phyloP scores from a whole-genome alignment of 1,140 invertebrate genomes.

The Neodiprion lecontei region DNA sequence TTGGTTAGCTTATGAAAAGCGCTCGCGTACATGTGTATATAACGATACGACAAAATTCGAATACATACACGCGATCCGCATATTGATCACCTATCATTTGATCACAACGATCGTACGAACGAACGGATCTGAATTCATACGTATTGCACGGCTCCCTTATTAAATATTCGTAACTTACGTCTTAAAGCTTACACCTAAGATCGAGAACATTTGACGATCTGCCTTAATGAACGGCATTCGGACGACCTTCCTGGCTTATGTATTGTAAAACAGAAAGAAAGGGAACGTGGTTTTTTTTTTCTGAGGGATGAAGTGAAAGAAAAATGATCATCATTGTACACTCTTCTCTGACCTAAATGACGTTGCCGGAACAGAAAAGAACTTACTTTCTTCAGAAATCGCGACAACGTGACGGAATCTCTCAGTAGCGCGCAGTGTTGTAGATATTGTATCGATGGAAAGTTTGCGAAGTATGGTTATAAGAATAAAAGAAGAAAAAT shows the following conservation, averaged over 20 bases:
- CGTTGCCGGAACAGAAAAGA: neutral
- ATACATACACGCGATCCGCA: no score
- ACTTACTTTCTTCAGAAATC: neutral
- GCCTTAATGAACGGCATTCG: slow-evolving; percentile 13
- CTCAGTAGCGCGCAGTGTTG: neutral
- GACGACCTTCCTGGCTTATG: slow-evolving; percentile 13
- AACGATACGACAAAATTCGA: neutral
- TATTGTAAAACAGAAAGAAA: no score
- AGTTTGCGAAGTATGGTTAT: neutral
- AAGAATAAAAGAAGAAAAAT: neutral
- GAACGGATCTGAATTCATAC: neutral
- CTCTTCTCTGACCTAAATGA: slow-evolving; percentile 8
- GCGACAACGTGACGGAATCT: neutral
- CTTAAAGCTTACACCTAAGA: neutral
- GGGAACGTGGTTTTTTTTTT: neutral
- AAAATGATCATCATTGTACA: neutral
- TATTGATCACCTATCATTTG: no score
- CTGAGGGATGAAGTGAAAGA: neutral
- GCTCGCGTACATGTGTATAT: neutral
- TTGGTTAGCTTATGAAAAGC: slow-evolving; percentile 31
- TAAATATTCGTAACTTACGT: neutral
- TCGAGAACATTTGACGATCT: neutral
- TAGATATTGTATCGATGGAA: neutral
- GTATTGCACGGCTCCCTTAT: slow-evolving; percentile 31
- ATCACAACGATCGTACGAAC: no score